Conservation (phyloP, 2,797 vertebrate species). For the Pangasius mekongensis region DNA sequence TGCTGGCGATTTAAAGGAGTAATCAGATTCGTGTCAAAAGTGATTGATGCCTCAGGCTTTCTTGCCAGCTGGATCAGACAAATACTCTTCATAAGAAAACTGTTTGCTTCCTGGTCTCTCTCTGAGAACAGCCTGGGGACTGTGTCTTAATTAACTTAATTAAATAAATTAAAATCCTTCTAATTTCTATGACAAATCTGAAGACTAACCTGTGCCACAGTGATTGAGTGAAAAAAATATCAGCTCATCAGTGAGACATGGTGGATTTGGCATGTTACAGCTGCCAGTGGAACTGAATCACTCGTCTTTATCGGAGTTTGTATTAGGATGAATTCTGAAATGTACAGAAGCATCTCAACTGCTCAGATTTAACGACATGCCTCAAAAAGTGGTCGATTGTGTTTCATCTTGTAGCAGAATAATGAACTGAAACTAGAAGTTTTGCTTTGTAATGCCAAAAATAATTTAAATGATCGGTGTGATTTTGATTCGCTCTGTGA, state of each 20-base stretch:
- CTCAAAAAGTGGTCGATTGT: background rate
- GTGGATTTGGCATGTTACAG: background rate
- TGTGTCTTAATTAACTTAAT: constrained; percentile 11
- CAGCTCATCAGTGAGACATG: background rate
- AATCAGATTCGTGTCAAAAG: constrained; percentile 74
- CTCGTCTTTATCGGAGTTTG: background rate
- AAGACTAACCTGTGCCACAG: constrained; percentile 1
- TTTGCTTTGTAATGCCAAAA: constrained; percentile 3
- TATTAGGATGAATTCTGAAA: background rate
- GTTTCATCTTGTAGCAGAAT: constrained; percentile 6
- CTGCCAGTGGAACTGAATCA: background rate
- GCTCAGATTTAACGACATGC: background rate
- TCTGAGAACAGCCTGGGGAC: constrained; percentile 51
- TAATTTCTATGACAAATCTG: constrained; percentile 15
- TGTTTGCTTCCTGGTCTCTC: constrained; percentile 52
- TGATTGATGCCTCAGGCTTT: constrained; percentile 76
- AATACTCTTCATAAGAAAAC: constrained; percentile 63
- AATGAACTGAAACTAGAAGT: background rate
- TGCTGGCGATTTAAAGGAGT: constrained; percentile 75
- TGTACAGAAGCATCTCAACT: background rate
- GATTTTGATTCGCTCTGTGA: background rate
- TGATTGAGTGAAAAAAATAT: background rate
- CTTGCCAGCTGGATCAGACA: constrained; percentile 69
- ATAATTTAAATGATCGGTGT: background rate
- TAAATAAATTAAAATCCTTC: background rate